Base-by-base conservation (phyloP, 2,113 vertebrate genomes). In the Charadrius vociferus region DNA sequence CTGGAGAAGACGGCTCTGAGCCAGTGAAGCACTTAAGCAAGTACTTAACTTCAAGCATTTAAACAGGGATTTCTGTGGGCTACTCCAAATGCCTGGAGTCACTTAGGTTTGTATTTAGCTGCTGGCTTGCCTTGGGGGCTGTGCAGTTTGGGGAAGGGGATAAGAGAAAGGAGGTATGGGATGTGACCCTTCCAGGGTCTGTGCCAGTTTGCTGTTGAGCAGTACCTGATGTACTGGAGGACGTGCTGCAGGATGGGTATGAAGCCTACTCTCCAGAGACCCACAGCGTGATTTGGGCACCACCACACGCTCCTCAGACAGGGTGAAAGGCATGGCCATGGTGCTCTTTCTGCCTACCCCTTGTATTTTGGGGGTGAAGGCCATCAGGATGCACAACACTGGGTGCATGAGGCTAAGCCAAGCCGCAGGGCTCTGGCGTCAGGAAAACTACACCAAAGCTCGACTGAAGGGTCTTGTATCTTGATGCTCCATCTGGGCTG, bases 161-260 rank as follows among this genome's bases (percentile, higher is more conserved):
- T 67, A 29, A 59, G 41, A 71, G 41, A n/a, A 59, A 53, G 34
- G 37, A 56, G 6, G 12, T 27, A 29, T 43, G 36, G 71, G 49
- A 12, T 2, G 8, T 43, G 39, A 56, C 16, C 9, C 24, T 66
- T 53, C 10, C 27, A 36, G 29, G 24, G 6, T 59, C 16, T 0
- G 0, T 81, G 15, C 1, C 0, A 1, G 10, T 87, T 70, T 80
- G 15, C 7, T 59, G 21, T 67, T 80, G 66, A 59, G 29, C 0
- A 0, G 10, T 77, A 41, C 34, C 14, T 6, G 21, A 15, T 9
- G 11, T 20, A 7, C 8, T 10, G 14, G 17, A 67, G 36, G 18
- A 32, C 3, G 5, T 58, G 7, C 22, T 80, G 27, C 67, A 66
- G 37, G 26, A 15, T 19, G 21, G 36, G 6, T 34, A 14, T 1